A percentile compares a stretch with the other conserved stretches of the same genome.
Conservation (phyloP, 2,113 vertebrate species). For the Uria aalge region DNA sequence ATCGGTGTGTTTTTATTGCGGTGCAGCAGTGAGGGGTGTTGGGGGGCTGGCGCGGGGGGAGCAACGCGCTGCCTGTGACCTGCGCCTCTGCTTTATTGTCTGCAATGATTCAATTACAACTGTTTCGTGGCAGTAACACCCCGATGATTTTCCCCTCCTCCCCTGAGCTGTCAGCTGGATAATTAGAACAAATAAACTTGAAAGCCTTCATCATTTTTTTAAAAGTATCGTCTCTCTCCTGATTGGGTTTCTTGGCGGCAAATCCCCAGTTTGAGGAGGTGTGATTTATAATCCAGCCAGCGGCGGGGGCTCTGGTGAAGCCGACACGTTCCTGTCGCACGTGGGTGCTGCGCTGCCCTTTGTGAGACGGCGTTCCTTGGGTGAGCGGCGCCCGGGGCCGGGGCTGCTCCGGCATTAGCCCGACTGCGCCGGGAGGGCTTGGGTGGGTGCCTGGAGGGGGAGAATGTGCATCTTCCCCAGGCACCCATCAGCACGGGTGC, state of each 20-base stretch:
- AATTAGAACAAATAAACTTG: conserved; percentile 44
- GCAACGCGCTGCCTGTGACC: background rate
- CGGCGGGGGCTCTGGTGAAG: fast-evolving
- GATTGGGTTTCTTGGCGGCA: background rate
- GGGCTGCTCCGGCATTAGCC: background rate
- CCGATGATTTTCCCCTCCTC: background rate
- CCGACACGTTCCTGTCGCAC: fast-evolving
- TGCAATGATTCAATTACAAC: conserved; percentile 16
- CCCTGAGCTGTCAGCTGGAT: background rate
- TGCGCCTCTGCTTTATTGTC: background rate
- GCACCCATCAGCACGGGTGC: background rate
- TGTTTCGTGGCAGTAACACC: background rate
- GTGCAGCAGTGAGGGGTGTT: background rate
- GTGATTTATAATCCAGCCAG: background rate
- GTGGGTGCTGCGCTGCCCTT: background rate
- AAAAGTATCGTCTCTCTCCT: background rate
- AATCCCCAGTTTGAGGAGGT: background rate
- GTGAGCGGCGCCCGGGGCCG: background rate
- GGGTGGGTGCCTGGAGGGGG: background rate
- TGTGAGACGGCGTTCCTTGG: background rate
- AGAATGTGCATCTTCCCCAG: fast-evolving
- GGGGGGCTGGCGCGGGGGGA: fast-evolving
- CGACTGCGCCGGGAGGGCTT: fast-evolving
- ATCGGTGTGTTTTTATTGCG: background rate
- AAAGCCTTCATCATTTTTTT: conserved; percentile 1